These are phyloP conservation scores for Folsomia candida DNA, from an alignment of 2,888 invertebrate genomes.

Conservation along the genomic window DNA sequence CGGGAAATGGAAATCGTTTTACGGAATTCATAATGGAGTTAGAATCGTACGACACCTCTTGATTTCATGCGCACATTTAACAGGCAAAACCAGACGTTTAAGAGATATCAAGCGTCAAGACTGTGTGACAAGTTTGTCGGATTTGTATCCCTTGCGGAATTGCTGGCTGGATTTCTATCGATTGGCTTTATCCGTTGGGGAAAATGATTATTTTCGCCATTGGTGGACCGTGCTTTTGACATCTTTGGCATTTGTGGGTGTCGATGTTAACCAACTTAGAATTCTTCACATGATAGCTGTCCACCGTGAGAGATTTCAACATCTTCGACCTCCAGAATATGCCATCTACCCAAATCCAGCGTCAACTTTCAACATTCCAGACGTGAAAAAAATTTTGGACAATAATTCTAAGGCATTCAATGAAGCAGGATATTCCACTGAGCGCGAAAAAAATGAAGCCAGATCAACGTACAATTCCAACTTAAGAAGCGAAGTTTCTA, in stretches of 20 bases:
- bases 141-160: not conserved
- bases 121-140: too few relatives aligned
- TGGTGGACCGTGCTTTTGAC: not conserved
- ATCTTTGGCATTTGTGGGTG: not conserved
- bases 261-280: not conserved
- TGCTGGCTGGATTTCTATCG: conserved; percentile 3
- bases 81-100: not conserved
- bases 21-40: not conserved
- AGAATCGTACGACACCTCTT: not conserved
- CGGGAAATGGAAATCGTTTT: not conserved
- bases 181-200: not conserved
- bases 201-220: not conserved
- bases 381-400: not conserved
- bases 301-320: not conserved
- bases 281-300: not conserved
- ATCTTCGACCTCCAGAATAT: not conserved
- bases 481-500: not conserved
- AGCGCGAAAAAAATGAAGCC: not conserved
- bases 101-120: not conserved
- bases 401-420: not conserved
- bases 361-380: not conserved
- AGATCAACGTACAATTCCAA: not conserved
- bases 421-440: not conserved
- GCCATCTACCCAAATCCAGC: not conserved
- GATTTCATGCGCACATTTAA: not conserved